phyloP scores from a whole-genome alignment of 2,888 invertebrate species.

The Cynaeus angustus region DNA sequence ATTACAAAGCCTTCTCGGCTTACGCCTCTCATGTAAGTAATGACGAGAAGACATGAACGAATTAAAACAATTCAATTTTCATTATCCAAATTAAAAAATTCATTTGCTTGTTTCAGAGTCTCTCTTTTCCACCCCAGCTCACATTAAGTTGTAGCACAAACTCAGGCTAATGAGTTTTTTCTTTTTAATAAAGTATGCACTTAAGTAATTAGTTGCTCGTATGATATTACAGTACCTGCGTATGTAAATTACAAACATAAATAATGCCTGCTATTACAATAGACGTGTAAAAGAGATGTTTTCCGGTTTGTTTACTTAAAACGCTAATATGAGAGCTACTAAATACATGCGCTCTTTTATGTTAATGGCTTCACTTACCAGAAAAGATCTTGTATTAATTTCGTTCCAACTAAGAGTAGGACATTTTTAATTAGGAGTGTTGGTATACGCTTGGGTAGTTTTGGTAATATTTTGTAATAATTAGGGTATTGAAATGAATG shows the following conservation, averaged over 20 bases:
- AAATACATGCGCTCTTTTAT: conserved; percentile 30
- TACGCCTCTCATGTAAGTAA: conserved; percentile 1
- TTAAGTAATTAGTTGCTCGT: conserved; percentile 58
- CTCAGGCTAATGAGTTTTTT: conserved; percentile 49
- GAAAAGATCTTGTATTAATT: conserved; percentile 9
- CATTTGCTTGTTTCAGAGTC: conserved; percentile 32
- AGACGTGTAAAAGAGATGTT: conserved; percentile 56
- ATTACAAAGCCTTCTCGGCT: background rate
- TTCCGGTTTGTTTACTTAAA: conserved; percentile 46
- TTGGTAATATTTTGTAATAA: background rate
- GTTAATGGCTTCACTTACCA: conserved; percentile 36
- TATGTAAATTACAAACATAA: conserved; percentile 56
- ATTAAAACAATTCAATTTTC: conserved; percentile 35
- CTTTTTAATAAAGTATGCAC: conserved; percentile 55
- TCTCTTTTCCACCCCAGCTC: conserved; percentile 9
- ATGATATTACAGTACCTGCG: conserved; percentile 50
- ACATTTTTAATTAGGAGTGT: background rate
- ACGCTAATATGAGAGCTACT: conserved; percentile 35
- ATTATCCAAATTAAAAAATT: conserved; percentile 43
- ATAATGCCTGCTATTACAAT: conserved; percentile 55
- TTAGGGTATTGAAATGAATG: background rate
- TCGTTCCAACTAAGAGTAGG: background rate
- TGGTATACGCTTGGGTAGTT: background rate
- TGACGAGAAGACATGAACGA: conserved; percentile 23
- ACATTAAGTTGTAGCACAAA: conserved; percentile 44